These are phyloP conservation scores for Agonopterix alstromeriana DNA, from an alignment of 2,888 invertebrate species.

Conservation along the genomic window DNA sequence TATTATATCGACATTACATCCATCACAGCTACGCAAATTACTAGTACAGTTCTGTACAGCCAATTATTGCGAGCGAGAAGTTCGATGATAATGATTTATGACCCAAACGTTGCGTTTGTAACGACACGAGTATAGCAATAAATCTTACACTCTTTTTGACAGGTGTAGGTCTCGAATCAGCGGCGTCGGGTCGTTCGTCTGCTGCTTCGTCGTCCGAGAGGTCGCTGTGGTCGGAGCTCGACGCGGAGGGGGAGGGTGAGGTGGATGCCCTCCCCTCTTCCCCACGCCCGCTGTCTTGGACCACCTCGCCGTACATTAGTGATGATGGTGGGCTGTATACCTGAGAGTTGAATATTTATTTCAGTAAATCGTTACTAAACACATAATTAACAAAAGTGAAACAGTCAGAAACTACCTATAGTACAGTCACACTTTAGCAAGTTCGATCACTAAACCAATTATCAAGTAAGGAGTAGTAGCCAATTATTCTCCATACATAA, in stretches of 20 bases:
- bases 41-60: not conserved
- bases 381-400: no score
- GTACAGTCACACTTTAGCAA: no score
- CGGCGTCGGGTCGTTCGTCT: conserved; percentile 19
- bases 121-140: not conserved
- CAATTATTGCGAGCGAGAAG: no score
- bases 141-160: conserved; percentile 61
- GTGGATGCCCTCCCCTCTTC: conserved; percentile 69
- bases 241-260: conserved; percentile 86
- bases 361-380: no score
- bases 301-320: conserved; percentile 91
- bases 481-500: no score
- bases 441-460: no score
- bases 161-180: conserved; percentile 33
- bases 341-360: conserved; percentile 27
- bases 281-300: conserved; percentile 39
- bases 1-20: no score
- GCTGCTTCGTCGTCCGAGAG: conserved; percentile 61
- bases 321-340: conserved; percentile 95
- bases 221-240: conserved; percentile 75
- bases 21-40: not conserved
- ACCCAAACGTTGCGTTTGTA: no score
- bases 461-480: no score
- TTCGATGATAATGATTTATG: no score
- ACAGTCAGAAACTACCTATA: no score